phyloP scores from a whole-genome alignment of 2,888 invertebrate species.

The Seira sanloemensis region DNA sequence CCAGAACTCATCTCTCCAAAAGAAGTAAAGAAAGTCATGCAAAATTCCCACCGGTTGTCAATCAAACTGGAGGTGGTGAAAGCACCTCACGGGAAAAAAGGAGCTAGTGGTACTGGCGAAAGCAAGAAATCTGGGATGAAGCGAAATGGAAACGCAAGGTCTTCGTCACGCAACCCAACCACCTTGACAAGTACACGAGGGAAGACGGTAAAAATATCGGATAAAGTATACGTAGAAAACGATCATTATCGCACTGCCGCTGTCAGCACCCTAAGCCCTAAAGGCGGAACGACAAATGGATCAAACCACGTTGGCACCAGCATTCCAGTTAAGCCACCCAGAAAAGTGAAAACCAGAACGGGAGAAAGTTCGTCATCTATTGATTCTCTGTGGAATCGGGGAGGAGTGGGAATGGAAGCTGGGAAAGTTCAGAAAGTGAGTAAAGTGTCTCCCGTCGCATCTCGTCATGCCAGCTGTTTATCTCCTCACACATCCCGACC shows the following conservation, averaged over 20 bases:
- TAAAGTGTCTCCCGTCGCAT: slow-evolving; percentile 69
- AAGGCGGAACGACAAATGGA: slow-evolving; percentile 29
- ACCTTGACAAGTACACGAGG: slow-evolving; percentile 58
- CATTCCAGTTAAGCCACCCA: slow-evolving; percentile 68
- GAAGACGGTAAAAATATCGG: slow-evolving; percentile 69
- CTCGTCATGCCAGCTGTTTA: slow-evolving; percentile 71
- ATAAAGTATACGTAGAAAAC: slow-evolving; percentile 60
- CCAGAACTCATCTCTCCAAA: slow-evolving; percentile 80
- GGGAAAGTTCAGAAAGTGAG: slow-evolving; percentile 61
- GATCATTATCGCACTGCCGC: slow-evolving; percentile 27
- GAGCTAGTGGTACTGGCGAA: slow-evolving; percentile 72
- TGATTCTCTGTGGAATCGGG: not conserved
- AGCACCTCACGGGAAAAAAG: slow-evolving; percentile 72
- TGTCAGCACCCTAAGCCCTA: slow-evolving; percentile 22
- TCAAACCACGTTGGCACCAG: slow-evolving; percentile 28
- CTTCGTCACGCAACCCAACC: slow-evolving; percentile 55
- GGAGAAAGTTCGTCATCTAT: slow-evolving; percentile 25
- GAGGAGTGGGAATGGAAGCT: not conserved
- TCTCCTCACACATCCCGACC: slow-evolving; percentile 71
- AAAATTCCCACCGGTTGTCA: slow-evolving; percentile 66
- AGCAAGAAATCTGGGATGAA: slow-evolving; percentile 69
- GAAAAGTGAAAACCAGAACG: slow-evolving; percentile 60
- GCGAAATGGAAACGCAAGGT: slow-evolving; percentile 71
- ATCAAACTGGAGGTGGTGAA: slow-evolving; percentile 71
- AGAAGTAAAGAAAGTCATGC: slow-evolving; percentile 78